Base-by-base conservation (phyloP, 2,113 vertebrate genomes). In the Lethenteron reissneri region DNA sequence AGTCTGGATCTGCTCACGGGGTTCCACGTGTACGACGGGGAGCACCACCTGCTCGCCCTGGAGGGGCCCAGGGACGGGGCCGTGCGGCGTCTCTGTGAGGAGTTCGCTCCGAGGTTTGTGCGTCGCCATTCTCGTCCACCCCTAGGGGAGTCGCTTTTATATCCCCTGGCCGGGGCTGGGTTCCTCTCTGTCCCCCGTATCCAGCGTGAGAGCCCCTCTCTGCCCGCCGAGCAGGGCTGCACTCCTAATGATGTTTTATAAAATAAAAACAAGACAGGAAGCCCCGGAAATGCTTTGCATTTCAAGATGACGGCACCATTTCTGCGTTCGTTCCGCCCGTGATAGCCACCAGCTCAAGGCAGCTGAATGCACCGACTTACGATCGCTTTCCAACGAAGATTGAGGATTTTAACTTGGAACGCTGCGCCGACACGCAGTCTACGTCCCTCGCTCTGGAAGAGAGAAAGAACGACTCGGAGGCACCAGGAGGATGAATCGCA, bases 51-150 rank as follows among this genome's bases (percentile, higher is more conserved):
- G 58, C 80, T 89, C 71, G 72, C 89, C 69, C 77, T 90, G 57
- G 88, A 90, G 77, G 89, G 89, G 68, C 74, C 89, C 73, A 85
- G 79, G 57, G 75, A 81, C n/a, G 77, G 77, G 72, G 84, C 83
- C 69, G 75, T 89, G 69, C 80, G 58, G 78, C 78, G 13, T 71
- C 78, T 90, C 3, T 86, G 85, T 85, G 80, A 84, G 10, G 77
- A 73, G 11, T 73, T 79, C 21, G 79, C 80, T 15, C 72, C 3
- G 71, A 74, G 75, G 75, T 41, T 41, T 41, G 41, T 41, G 41
- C 41, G 6, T 1, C 41, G 41, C 41, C 5, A 41, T 41, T 2
- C 41, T 41, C 41, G 41, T 41, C 41, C 41, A 41, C 41, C 41
- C 41, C 25, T 75, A 71, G 14, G 14, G 72, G n/a, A 41, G 41